Base-by-base conservation (phyloP, 2,888 invertebrate genomes). In the Eristalis tenax region DNA sequence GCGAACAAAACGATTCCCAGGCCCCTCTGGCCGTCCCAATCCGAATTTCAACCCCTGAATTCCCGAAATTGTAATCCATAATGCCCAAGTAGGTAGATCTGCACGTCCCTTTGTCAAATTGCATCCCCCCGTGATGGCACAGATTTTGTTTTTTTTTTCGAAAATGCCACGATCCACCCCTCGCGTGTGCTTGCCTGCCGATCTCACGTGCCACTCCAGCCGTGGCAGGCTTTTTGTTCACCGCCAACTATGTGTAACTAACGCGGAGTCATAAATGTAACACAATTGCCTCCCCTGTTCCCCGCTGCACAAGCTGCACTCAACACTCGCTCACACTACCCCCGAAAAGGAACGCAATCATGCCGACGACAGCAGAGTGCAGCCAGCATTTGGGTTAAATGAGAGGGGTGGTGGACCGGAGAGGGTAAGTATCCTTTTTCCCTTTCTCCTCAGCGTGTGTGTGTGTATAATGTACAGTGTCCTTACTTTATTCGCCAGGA, bases 241-340 rank as follows among this genome's bases (percentile, higher is more conserved):
- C 68, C 76, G 11, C 71, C 83, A 75, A 79, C 74, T 79, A 79
- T 79, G 83, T 87, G 83, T 84, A 77, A 88, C 83, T 88, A 84
- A 84, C 80, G 81, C 81, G 80, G 84, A 88, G 84, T 84, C 88
- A 88, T 84, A 88, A 87, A 81, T 88, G 88, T 88, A 81, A 81
- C 88, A 88, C 88, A 88, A 88, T 88, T 84, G 69, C 88, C 88
- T 77, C 81, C 88, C 88, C 61, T 77, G 68, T 61, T 71, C 78
- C 70, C 75, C 64, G 77, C 68, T 59, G 83, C 50, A 69, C 87
- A 83, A 83, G 79, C 87, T 83, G 83, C 68, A 75, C 50, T 78
- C 23, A 2, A 22, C 35, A 43, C 65, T 38, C 65, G 26, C 26
- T 26, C 2, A 22, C 22, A 66, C 23, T 43, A 64, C 63, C 63